phyloP scores from a whole-genome alignment of 2,113 vertebrate genomes.

The Aphelocoma coerulescens region DNA sequence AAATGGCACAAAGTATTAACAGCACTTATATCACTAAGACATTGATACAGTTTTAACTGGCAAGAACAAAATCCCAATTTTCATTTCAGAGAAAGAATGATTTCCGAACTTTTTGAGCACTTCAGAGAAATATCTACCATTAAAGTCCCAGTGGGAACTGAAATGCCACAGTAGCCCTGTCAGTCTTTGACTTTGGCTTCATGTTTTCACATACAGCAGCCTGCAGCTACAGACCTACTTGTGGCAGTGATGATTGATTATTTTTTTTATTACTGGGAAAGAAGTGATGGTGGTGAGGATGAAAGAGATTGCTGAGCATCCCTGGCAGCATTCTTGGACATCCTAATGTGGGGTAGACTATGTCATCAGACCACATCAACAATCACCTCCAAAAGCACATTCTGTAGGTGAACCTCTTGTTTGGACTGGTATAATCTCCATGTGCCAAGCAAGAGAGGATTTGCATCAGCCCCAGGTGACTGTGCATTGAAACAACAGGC shows the following conservation, averaged over 20 bases:
- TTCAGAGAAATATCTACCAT: not conserved
- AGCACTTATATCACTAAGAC: not conserved
- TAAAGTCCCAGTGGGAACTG: not conserved
- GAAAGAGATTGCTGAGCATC: rapidly evolving
- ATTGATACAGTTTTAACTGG: not conserved
- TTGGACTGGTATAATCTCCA: not conserved
- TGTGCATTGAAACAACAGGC: not conserved
- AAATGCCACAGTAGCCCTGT: not conserved
- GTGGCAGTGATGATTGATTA: not conserved
- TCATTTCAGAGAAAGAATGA: rapidly evolving
- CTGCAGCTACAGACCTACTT: not conserved
- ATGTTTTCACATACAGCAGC: not conserved
- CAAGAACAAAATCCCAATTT: not conserved
- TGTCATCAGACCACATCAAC: not conserved
- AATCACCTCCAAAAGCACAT: not conserved
- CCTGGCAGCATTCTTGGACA: not conserved
- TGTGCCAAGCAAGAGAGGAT: not conserved
- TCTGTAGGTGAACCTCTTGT: not conserved
- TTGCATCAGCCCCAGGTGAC: not conserved
- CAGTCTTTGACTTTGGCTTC: not conserved
- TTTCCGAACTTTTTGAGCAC: not conserved
- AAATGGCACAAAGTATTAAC: not conserved
- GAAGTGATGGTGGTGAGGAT: not conserved
- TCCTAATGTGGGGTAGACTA: not conserved
- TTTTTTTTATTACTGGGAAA: not conserved